phyloP scores from a whole-genome alignment of 2,113 vertebrate genomes.

The Larimichthys polyactis region DNA sequence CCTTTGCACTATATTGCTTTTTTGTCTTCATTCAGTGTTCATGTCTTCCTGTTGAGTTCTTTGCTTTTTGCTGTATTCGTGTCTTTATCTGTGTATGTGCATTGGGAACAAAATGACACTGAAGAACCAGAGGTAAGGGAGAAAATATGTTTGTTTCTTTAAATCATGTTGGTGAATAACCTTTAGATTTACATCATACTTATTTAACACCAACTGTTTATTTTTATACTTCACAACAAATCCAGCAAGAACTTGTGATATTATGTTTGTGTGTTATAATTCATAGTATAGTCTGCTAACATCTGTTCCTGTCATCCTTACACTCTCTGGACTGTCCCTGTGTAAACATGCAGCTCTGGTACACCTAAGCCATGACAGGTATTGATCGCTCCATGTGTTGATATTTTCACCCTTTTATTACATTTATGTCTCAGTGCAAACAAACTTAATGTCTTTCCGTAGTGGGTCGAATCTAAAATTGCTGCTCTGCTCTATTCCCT shows the following conservation, averaged over 20 bases:
- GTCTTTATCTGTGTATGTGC: too few species aligned
- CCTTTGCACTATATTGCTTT: too few species aligned
- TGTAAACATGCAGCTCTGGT: conserved; percentile 44
- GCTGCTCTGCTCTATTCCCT: conserved; percentile 34
- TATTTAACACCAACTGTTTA: too few species aligned
- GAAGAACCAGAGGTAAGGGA: not conserved
- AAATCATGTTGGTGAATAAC: not conserved
- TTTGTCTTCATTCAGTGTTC: too few species aligned
- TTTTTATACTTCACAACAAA: too few species aligned
- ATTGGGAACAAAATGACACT: too few species aligned
- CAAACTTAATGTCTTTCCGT: conserved; percentile 43
- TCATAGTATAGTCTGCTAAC: not conserved
- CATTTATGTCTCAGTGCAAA: conserved; percentile 61
- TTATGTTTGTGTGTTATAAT: not conserved
- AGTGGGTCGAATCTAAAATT: conserved; percentile 37
- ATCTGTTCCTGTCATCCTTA: not conserved
- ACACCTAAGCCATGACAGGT: conserved; percentile 39
- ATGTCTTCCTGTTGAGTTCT: too few species aligned
- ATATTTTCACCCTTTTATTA: conserved; percentile 68
- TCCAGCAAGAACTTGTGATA: too few species aligned
- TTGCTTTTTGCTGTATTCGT: too few species aligned
- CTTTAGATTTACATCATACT: not conserved
- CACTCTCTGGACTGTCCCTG: conserved; percentile 5
- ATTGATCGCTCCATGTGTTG: conserved; percentile 57
- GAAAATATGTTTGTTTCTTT: not conserved